Evolutionary conservation across 1,140 invertebrate genomes (phyloP), one percentile per base, ranked within the genome.

Genomic region (Leptoteleia sp.): DNA sequence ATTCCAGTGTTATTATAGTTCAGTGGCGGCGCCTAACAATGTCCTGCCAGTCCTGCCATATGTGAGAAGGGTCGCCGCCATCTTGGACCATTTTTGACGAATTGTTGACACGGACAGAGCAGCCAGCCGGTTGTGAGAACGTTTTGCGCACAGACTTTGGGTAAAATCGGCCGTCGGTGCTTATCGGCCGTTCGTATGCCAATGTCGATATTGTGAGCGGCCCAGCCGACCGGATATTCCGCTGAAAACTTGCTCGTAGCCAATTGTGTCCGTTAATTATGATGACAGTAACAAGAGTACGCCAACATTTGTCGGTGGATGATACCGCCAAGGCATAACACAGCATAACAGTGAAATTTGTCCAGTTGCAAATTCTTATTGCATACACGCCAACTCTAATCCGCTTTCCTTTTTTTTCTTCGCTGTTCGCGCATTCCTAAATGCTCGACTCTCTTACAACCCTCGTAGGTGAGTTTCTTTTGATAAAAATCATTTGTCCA

Each of bases 31-130:
- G n/a, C n/a, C n/a, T n/a, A n/a, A n/a, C n/a, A n/a, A n/a, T n/a
- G n/a, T n/a, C n/a, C n/a, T n/a, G n/a, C n/a, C n/a, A n/a, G 8
- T 11, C 37, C 33, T 61, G 75, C 72, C 82, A 84, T 83, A 70
- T 84, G 80, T 65, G 57, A 81, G 77, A 70, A 70, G 62, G 70
- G 64, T 8, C 15, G 65, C 59, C 38, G 76, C 85, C 84, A 86
- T 84, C 82, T 85, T 85, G 82, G 54, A 72, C 76, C 64, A 77
- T 84, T 81, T 82, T 81, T 82, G 80, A 83, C 79, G 76, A 82
- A 79, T 84, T 82, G 83, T 85, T 82, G 82, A 84, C 81, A 82
- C 80, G 80, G 78, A 67, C 43, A 84, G n/a, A n/a, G 84, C 65
- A 79, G 76, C 80, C 82, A 82, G 84, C 45, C 61, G 45, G 33